Evolutionary conservation across 1,140 invertebrate genomes (phyloP), one percentile per base, ranked within the genome.

Genomic region (Phortica variegata): DNA sequence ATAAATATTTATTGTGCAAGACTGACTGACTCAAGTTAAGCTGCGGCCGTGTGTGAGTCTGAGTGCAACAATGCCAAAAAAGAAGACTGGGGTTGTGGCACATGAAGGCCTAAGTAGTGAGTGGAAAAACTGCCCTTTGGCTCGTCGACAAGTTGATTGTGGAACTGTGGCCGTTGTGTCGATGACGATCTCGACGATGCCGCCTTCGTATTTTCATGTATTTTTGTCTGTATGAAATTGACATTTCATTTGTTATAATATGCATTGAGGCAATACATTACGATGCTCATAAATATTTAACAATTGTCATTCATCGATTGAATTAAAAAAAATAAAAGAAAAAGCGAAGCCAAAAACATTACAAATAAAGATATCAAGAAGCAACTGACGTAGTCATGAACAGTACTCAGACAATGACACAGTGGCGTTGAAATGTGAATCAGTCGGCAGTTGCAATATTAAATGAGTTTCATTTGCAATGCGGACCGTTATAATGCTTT

Each of bases 161-260:
- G 29, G 29, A 12, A 12, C 29, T 8, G 7, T 8, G 29, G 18
- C 29, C 31, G 23, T 20, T 31, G 31, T 32, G 33, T 39, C 49
- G 46, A 38, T 42, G 42, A 47, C 49, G 47, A 56, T 63, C n/a
- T n/a, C n/a, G n/a, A n/a, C n/a, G n/a, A n/a, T n/a, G n/a, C n/a
- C n/a, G n/a, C n/a, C n/a, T n/a, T n/a, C n/a, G n/a, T n/a, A n/a
- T n/a, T n/a, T n/a, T n/a, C n/a, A n/a, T 62, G 53, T 49, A 59
- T 59, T 54, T 59, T 62, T 54, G n/a, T n/a, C n/a, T 45, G 52
- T 56, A 56, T 56, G 56, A 62, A 62, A 62, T 51, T 63, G 60
- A 62, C 60, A 56, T 63, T 63, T 62, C 60, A 63, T 59, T 62
- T 62, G 53, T 62, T 63, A 62, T 59, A 62, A 59, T 58, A 63